A percentile compares a stretch with the other conserved stretches of the same genome.
phyloP scores from a whole-genome alignment of 2,888 invertebrate species.

The Drosophila melanocephala region DNA sequence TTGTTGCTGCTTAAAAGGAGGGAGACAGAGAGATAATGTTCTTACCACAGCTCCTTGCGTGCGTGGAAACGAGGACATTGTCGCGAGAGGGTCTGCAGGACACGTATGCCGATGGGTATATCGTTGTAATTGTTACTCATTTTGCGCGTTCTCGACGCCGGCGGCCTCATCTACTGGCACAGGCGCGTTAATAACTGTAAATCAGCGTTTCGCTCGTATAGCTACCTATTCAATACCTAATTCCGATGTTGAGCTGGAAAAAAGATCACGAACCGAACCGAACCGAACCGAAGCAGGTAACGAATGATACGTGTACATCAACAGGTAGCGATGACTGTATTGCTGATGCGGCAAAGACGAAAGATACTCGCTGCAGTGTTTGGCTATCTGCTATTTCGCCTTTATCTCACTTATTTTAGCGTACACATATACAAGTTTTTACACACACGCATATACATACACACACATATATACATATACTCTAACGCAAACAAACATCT shows the following conservation, averaged over 20 bases:
- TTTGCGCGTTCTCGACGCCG: conserved; percentile 79
- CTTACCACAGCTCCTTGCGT: conserved; percentile 89
- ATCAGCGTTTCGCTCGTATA: conserved; percentile 10
- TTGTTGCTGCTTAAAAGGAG: not conserved
- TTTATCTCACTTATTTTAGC: conserved; percentile 42
- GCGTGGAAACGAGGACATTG: conserved; percentile 88
- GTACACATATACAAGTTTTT: conserved; percentile 18
- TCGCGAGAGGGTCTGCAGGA: conserved; percentile 87
- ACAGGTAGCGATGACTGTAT: conserved; percentile 52
- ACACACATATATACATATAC: not conserved
- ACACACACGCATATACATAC: not conserved
- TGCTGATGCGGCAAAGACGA: conserved; percentile 31
- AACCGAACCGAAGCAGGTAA: not conserved
- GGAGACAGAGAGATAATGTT: not conserved
- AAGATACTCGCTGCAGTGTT: conserved; percentile 11
- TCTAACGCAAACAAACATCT: conserved; percentile 40
- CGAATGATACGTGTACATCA: conserved; percentile 27
- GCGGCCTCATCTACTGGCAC: conserved; percentile 72
- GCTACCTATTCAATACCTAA: conserved; percentile 15
- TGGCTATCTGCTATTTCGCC: conserved; percentile 27
- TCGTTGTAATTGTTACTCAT: conserved; percentile 88
- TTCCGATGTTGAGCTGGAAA: conserved; percentile 5
- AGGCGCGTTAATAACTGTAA: conserved; percentile 16
- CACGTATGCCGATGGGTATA: conserved; percentile 89
- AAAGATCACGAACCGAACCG: not conserved